Evolutionary conservation across 2,888 invertebrate species (phyloP).

Genomic region (Unio delphinus): DNA sequence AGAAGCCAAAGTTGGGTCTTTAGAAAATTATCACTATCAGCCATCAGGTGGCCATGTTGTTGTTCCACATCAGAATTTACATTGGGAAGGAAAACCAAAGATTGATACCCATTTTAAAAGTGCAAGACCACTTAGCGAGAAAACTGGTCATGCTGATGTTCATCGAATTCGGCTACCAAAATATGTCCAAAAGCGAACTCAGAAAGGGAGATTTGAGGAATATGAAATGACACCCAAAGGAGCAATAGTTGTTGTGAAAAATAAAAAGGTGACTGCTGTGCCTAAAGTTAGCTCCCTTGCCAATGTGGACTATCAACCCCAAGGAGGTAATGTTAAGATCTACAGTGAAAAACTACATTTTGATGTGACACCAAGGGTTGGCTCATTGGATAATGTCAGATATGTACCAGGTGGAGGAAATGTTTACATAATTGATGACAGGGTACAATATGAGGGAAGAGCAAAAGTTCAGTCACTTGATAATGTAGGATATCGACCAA

Average conservation of each 20-base stretch:
- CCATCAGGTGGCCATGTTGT: constrained; percentile 52
- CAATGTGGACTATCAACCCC: constrained; percentile 45
- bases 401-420: constrained; percentile 42
- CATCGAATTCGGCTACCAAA: too few species aligned
- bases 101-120: constrained; percentile 76
- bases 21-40: constrained; percentile 46
- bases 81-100: constrained; percentile 42
- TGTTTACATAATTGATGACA: constrained; percentile 25
- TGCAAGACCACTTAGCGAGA: too few species aligned
- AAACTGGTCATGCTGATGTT: too few species aligned
- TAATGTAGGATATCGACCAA: constrained; percentile 84
- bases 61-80: constrained; percentile 33
- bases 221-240: constrained; percentile 81
- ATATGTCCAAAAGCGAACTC: too few species aligned
- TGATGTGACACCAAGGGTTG: constrained; percentile 33
- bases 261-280: constrained; percentile 23
- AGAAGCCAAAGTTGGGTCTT: constrained; percentile 40
- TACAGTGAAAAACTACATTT: constrained; percentile 18
- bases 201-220: constrained; percentile 76
- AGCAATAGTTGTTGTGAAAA: constrained; percentile 37
- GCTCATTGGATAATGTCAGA: constrained; percentile 45
- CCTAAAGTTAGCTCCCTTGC: constrained; percentile 52
- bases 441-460: constrained; percentile 76
- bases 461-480: constrained; percentile 93
- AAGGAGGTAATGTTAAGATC: constrained; percentile 30